Percentiles rank a stretch among this genome's conserved stretches.
Evolutionary conservation across 2,797 vertebrate species (phyloP).

Genomic region (Notamacropus eugenii): DNA sequence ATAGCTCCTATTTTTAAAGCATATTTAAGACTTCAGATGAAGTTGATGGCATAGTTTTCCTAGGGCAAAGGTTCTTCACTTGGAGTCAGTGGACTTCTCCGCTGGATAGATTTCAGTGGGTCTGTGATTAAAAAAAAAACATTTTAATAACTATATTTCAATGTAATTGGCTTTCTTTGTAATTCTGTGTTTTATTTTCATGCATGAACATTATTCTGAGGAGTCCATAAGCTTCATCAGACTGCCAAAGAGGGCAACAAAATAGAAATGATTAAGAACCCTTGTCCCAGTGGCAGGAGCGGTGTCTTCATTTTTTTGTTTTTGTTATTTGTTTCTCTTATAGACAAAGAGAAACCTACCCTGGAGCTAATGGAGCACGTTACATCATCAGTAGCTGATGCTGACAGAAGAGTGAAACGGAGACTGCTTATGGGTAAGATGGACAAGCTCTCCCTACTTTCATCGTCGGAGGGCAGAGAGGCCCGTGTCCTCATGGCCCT

Average conservation of each 20-base stretch:
- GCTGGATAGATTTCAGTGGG: neutral
- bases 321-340: conserved; percentile 71
- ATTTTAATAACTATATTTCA: neutral
- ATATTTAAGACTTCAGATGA: conserved; percentile 13
- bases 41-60: neutral
- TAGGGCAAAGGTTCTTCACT: neutral
- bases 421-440: conserved; percentile 96
- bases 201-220: neutral
- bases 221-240: neutral
- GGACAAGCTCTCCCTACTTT: neutral
- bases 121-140: neutral
- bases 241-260: neutral
- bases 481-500: neutral
- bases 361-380: conserved; percentile 89
- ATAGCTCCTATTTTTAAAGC: conserved; percentile 4
- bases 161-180: neutral
- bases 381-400: conserved; percentile 91
- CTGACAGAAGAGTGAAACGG: conserved; percentile 97
- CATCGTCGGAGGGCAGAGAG: neutral
- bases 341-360: conserved; percentile 91
- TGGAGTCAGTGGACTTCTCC: neutral
- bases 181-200: neutral
- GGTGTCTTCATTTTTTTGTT: neutral
- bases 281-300: neutral
- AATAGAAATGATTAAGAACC: neutral